These are phyloP conservation scores for Formica selysi DNA, from an alignment of 1,140 invertebrate genomes.

Conservation along the genomic window DNA sequence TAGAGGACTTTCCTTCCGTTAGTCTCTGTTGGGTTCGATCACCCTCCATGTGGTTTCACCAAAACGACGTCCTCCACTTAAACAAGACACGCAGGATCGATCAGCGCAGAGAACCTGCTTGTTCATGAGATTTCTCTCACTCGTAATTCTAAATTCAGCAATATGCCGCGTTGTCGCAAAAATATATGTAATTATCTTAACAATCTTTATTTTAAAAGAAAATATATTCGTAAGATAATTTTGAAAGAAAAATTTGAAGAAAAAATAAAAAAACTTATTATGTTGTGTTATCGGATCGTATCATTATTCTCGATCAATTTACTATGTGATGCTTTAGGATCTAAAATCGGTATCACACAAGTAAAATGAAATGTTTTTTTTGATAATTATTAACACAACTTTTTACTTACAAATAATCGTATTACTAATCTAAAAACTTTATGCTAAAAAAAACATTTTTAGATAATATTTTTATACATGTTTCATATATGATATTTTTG, in stretches of 20 bases:
- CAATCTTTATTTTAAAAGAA: not conserved
- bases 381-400: not conserved
- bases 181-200: not conserved
- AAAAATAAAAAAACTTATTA: not conserved
- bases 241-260: not conserved
- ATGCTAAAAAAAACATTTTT: no score
- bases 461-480: not conserved
- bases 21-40: constrained; percentile 48
- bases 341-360: not conserved
- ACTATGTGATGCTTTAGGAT: not conserved
- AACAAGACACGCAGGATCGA: constrained; percentile 53
- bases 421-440: not conserved
- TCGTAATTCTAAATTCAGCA: constrained; percentile 5
- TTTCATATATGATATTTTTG: not conserved
- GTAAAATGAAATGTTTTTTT: not conserved
- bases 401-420: not conserved
- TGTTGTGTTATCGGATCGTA: not conserved
- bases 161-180: not conserved
- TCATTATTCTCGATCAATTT: not conserved
- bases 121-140: constrained; percentile 38
- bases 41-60: constrained; percentile 54
- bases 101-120: constrained; percentile 36
- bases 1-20: constrained; percentile 57
- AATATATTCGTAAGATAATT: not conserved
- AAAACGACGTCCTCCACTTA: constrained; percentile 61